Base-by-base conservation (phyloP, 2,113 vertebrate genomes). In the Ptychochromis oligacanthus region DNA sequence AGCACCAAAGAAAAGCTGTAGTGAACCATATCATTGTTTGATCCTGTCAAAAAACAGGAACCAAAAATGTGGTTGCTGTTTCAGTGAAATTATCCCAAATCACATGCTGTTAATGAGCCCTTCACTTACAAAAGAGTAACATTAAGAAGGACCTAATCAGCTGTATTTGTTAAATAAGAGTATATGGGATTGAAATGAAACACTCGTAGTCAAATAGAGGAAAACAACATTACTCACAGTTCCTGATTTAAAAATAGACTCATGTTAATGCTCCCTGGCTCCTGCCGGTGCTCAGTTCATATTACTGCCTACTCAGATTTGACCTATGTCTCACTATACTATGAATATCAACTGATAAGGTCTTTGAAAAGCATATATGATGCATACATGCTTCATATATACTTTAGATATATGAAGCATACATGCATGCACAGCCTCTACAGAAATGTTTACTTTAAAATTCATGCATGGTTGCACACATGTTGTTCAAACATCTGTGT, bases 201-300 rank as follows among this genome's bases (percentile, higher is more conserved):
- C 64, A 57, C 62, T 88, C 55, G 43, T 13, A 24, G 55, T 86
- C 56, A 79, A 79, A 82, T 36, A 20, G 55, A 64, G 81, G 55
- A 56, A 60, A 79, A 88, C 59, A 87, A 36, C 77, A 80, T 77
- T 54, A 83, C 62, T 79, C 77, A 85, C 81, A 80, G 55, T n/a
- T 57, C 56, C 70, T 75, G 83, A 74, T 87, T 79, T 85, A 86
- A 75, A 92, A 89, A 88, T 82, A 81, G 74, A 24, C 65, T 72
- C 72, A 26, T 49, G 76, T 80, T 65, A 77, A 74, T 76, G 82
- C 80, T 79, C 17, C 52, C 38, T 77, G 76, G 52, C 79, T 90
- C 64, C 76, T 82, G 86, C 58, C n/a, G 60, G 40, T 77, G 77
- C 60, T 89, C 77, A 60, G 82, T 80, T 89, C 11, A 77, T 82